These are phyloP conservation scores for Petrocephalus zakoni DNA, from an alignment of 2,113 vertebrate species.

Conservation along the genomic window DNA sequence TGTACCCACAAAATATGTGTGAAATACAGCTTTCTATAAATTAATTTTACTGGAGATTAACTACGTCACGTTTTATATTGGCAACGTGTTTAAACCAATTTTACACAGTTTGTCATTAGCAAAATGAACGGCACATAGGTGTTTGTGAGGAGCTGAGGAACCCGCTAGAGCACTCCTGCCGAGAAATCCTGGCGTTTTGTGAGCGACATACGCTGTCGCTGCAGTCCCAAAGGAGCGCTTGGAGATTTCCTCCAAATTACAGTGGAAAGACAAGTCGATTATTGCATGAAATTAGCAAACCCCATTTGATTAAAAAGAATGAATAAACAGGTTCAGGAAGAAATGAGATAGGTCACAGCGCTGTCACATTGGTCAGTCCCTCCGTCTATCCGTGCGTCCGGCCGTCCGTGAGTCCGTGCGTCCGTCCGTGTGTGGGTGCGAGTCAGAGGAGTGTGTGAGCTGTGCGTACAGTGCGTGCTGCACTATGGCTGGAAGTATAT, in stretches of 20 bases:
- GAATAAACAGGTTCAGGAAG: background rate
- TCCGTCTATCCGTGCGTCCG: background rate
- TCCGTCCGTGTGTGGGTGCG: conserved; percentile 11
- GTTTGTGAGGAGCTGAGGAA: background rate
- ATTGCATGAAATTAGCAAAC: conserved; percentile 10
- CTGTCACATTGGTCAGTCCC: background rate
- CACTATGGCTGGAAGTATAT: conserved; percentile 47
- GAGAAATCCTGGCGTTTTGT: background rate
- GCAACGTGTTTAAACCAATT: background rate
- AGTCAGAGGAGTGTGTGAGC: conserved; percentile 38
- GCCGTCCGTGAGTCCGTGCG: background rate
- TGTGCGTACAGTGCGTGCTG: conserved; percentile 44
- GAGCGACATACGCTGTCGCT: background rate
- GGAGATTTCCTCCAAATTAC: conserved; percentile 6
- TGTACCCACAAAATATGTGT: conserved; percentile 2
- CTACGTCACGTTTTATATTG: background rate
- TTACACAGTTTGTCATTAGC: background rate
- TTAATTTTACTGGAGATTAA: background rate
- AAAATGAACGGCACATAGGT: background rate
- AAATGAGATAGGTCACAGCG: background rate
- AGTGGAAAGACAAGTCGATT: background rate
- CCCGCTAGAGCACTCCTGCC: background rate
- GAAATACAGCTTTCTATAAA: conserved; percentile 9
- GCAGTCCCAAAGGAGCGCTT: background rate
- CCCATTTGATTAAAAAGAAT: conserved; percentile 5